phyloP scores from a whole-genome alignment of 1,140 invertebrate genomes.

The Formica selysi region DNA sequence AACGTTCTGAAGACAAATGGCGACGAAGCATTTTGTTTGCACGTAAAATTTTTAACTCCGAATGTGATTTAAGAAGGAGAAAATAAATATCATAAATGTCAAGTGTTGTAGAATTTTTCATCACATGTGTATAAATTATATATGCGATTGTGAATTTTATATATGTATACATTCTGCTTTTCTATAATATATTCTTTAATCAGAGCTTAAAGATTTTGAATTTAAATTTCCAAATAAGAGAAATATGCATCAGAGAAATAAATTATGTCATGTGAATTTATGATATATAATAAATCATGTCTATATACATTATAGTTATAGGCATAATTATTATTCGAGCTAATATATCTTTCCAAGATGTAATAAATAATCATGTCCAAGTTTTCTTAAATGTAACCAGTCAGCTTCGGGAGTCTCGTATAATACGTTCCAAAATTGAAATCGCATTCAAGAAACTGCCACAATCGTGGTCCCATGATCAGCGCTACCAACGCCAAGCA shows the following conservation, averaged over 20 bases:
- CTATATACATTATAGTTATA: no score
- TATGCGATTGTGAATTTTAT: no score
- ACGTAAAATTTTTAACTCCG: background rate
- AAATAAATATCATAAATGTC: background rate
- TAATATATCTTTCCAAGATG: background rate
- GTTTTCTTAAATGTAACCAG: constrained; percentile 16
- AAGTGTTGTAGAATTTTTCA: background rate
- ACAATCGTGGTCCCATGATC: background rate
- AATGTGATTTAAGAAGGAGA: background rate
- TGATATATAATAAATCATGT: background rate
- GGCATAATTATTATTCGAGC: background rate
- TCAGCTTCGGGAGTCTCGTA: background rate
- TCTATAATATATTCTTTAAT: background rate
- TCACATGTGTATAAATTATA: background rate
- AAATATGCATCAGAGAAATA: background rate
- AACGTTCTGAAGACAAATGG: constrained; percentile 48
- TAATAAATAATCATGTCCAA: constrained; percentile 24
- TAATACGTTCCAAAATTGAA: constrained; percentile 57
- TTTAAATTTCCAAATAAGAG: background rate
- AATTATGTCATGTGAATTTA: background rate
- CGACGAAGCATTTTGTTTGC: background rate
- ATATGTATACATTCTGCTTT: no score
- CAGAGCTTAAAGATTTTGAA: background rate
- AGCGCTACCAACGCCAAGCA: constrained; percentile 21
- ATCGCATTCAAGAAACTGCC: constrained; percentile 45